Conservation (phyloP, 2,797 vertebrate genomes). For the Tapera naevia region DNA sequence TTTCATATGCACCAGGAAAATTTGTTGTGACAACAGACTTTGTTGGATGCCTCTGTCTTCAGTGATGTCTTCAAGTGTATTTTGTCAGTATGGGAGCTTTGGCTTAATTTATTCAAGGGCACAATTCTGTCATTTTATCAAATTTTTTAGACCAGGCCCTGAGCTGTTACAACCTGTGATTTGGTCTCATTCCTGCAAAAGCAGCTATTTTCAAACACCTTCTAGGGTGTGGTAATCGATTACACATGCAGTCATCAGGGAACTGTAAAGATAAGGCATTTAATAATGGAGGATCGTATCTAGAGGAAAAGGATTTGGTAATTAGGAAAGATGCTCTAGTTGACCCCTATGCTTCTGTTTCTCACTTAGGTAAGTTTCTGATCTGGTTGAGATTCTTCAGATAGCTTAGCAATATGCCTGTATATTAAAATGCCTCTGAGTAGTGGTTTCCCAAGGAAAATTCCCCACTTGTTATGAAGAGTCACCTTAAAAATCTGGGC, state of each 20-base stretch:
- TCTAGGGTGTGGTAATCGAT: not conserved
- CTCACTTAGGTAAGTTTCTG: not conserved
- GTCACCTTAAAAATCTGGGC: not conserved
- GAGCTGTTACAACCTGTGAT: not conserved
- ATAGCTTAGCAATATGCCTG: not conserved
- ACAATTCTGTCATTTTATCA: not conserved
- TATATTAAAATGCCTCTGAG: not conserved
- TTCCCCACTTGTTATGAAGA: not conserved
- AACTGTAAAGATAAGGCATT: not conserved
- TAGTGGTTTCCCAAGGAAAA: not conserved
- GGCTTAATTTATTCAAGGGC: not conserved
- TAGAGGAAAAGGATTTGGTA: not conserved
- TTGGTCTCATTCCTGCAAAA: not conserved
- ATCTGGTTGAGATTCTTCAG: not conserved
- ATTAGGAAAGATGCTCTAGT: not conserved
- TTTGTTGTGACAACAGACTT: not conserved
- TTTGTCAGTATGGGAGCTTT: not conserved
- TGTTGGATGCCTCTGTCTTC: not conserved
- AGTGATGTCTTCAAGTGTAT: not conserved
- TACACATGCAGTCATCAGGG: not conserved
- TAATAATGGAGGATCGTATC: not conserved
- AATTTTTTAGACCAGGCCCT: not conserved
- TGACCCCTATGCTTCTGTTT: not conserved
- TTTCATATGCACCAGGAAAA: not conserved
- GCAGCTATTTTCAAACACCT: not conserved